Conservation (phyloP, 1,140 invertebrate genomes). For the Chlorops oryzae region DNA sequence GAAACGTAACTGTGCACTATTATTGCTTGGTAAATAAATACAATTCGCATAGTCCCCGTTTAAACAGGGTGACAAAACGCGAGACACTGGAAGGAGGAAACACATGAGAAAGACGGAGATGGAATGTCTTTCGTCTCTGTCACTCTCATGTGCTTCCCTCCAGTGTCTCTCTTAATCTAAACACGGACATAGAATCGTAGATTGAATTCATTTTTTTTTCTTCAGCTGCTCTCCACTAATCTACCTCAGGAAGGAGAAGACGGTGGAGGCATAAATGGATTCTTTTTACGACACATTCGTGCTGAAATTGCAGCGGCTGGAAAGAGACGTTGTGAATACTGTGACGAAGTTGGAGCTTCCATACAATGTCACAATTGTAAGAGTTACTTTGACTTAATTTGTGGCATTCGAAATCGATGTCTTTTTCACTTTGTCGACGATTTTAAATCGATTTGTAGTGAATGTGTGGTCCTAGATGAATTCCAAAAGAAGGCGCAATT, state of each 20-base stretch:
- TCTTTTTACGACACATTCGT: slow-evolving; percentile 31
- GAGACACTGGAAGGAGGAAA: not conserved
- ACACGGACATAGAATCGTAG: not conserved
- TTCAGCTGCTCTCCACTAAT: slow-evolving; percentile 30
- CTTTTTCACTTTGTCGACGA: slow-evolving; percentile 18
- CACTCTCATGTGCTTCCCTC: too few species aligned
- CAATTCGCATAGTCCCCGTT: not conserved
- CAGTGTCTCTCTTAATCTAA: too few species aligned
- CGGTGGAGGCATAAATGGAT: slow-evolving; percentile 30
- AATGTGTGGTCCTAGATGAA: slow-evolving; percentile 21
- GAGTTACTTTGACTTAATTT: slow-evolving; percentile 23
- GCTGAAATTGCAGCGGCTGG: slow-evolving; percentile 16
- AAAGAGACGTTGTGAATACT: slow-evolving; percentile 21
- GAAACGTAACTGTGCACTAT: slow-evolving; percentile 28
- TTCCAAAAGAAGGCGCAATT: slow-evolving; percentile 13
- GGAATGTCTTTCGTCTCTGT: too few species aligned
- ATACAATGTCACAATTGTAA: slow-evolving; percentile 23
- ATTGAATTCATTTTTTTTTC: not conserved
- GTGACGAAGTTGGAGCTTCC: slow-evolving; percentile 17
- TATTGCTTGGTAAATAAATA: slow-evolving; percentile 30
- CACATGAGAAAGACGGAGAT: too few species aligned
- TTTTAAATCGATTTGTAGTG: slow-evolving; percentile 22
- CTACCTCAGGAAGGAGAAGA: slow-evolving; percentile 30
- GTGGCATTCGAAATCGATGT: slow-evolving; percentile 16
- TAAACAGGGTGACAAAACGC: not conserved